These are phyloP conservation scores for Trichonephila clavipes DNA, from an alignment of 1,140 invertebrate genomes.

Conservation along the genomic window DNA sequence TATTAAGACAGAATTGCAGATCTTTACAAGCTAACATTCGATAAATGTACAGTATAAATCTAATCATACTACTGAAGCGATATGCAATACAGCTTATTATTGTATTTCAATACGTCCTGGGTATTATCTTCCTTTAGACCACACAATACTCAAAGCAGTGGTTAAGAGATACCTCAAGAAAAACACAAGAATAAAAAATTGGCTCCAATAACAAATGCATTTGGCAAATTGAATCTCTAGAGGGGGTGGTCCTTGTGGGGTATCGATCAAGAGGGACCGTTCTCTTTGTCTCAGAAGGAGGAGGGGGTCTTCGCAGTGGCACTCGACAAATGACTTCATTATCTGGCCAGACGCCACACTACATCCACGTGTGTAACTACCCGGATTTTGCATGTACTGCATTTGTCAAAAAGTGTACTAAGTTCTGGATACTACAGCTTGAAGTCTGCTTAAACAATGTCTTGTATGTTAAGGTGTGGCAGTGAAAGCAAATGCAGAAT, in stretches of 20 bases:
- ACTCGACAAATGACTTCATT: constrained; percentile 70
- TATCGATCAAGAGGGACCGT: constrained; percentile 39
- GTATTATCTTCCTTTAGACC: not conserved
- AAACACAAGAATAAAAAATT: constrained; percentile 1
- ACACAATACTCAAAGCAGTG: not conserved
- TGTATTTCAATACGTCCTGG: no score
- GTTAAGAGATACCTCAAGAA: not conserved
- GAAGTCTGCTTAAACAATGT: not conserved
- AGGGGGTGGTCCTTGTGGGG: constrained; percentile 44
- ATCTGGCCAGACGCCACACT: not conserved
- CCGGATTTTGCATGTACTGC: not conserved
- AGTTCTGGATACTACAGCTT: not conserved
- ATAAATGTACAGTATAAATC: no score
- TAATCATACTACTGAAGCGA: no score
- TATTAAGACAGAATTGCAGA: no score
- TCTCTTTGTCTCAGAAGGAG: constrained; percentile 10
- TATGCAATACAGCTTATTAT: no score
- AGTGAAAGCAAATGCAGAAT: no score
- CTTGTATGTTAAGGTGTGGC: not conserved
- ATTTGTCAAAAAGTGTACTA: constrained; percentile 6
- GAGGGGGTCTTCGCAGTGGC: constrained; percentile 1
- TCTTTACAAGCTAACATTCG: no score
- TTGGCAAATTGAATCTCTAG: constrained; percentile 60
- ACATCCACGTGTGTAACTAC: not conserved
- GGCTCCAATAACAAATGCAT: constrained; percentile 8